These are phyloP conservation scores for Nyctibius bracteatus DNA, from an alignment of 2,113 vertebrate species.

Conservation along the genomic window DNA sequence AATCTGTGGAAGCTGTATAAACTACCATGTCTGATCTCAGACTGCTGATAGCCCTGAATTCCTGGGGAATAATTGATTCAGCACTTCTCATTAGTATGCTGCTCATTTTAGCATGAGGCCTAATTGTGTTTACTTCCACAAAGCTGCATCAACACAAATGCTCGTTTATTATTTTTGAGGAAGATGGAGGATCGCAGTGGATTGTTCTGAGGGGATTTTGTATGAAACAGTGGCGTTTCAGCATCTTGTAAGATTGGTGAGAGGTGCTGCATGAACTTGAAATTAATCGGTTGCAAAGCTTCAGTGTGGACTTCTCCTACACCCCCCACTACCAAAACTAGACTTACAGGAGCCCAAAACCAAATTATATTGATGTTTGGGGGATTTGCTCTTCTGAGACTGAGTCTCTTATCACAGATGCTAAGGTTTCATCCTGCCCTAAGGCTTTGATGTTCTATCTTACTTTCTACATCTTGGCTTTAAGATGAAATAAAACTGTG, in stretches of 20 bases:
- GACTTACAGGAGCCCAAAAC: neutral
- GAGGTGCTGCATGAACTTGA: neutral
- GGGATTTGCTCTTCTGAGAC: neutral
- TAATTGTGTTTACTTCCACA: slow-evolving; percentile 35
- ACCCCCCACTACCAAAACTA: fast-evolving
- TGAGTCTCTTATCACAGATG: neutral
- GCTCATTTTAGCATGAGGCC: slow-evolving; percentile 8
- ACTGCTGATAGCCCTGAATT: slow-evolving; percentile 2
- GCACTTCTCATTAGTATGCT: slow-evolving; percentile 2
- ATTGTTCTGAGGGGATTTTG: neutral
- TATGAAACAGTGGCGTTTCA: neutral
- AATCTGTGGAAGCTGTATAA: neutral
- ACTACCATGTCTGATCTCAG: neutral
- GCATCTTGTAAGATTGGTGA: neutral
- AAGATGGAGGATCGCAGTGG: neutral
- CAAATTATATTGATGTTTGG: neutral
- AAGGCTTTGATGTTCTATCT: neutral
- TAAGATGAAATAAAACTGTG: neutral
- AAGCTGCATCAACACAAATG: neutral
- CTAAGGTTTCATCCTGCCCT: neutral
- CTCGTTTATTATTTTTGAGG: neutral
- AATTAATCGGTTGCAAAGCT: neutral
- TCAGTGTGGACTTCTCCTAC: neutral
- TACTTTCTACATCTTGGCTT: neutral
- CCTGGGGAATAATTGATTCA: slow-evolving; percentile 29